Evolutionary conservation across 1,140 invertebrate genomes (phyloP).

Genomic region (Lepidostoma basale): DNA sequence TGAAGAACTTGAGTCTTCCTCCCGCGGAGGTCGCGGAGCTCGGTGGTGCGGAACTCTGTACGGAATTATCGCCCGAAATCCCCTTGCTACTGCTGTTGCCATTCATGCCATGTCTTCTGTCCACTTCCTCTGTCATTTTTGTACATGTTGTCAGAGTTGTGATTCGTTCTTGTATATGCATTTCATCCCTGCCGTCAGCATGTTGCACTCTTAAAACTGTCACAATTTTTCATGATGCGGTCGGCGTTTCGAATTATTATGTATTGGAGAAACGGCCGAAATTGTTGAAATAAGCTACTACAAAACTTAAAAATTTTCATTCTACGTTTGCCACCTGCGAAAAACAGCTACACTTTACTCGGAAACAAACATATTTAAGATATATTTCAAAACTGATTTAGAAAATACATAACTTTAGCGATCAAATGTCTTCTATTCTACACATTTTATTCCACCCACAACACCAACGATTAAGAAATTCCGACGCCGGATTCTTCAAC

Average conservation of each 20-base stretch:
- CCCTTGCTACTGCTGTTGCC: constrained; percentile 62
- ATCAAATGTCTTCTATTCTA: constrained; percentile 22
- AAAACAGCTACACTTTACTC: constrained; percentile 33
- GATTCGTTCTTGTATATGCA: constrained; percentile 63
- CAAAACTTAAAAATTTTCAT: constrained; percentile 35
- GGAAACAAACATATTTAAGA: constrained; percentile 30
- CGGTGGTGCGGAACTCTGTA: constrained; percentile 12
- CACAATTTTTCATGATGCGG: constrained; percentile 15
- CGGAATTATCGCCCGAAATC: constrained; percentile 21
- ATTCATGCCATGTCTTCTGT: constrained; percentile 68
- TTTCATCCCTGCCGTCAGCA: constrained; percentile 56
- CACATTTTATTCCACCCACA: constrained; percentile 31
- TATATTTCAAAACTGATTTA: constrained; percentile 6
- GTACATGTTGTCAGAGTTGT: constrained; percentile 68
- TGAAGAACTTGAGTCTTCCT: constrained; percentile 67
- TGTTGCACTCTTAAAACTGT: constrained; percentile 18
- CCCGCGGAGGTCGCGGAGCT: constrained; percentile 48
- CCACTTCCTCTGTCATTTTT: constrained; percentile 70
- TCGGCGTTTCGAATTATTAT: constrained; percentile 1
- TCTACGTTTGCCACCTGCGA: constrained; percentile 33
- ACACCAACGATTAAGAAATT: constrained; percentile 45
- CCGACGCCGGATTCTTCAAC: constrained; percentile 55
- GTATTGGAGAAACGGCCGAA: constrained; percentile 6
- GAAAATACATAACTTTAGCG: constrained; percentile 27
- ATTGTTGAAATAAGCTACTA: constrained; percentile 10